phyloP scores from a whole-genome alignment of 2,113 vertebrate species.

The Hippopotamus amphibius region DNA sequence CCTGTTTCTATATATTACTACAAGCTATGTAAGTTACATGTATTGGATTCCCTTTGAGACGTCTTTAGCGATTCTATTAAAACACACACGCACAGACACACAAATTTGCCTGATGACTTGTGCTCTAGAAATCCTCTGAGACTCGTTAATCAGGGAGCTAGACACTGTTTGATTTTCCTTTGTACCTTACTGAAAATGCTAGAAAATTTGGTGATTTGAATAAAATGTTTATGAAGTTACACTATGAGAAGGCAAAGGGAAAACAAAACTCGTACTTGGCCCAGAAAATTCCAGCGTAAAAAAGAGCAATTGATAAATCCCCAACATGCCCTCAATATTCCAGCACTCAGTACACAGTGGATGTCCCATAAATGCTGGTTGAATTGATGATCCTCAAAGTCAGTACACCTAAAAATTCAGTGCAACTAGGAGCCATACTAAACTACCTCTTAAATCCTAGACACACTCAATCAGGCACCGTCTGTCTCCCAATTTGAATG shows the following conservation, averaged over 20 bases:
- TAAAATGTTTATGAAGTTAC: background rate
- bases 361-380: background rate
- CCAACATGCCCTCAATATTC: background rate
- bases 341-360: background rate
- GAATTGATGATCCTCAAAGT: background rate
- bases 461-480: slow-evolving; percentile 13
- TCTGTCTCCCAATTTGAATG: background rate
- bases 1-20: background rate
- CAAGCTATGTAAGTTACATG: background rate
- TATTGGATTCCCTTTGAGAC: background rate
- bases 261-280: background rate
- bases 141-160: background rate
- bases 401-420: background rate
- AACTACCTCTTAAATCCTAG: slow-evolving; percentile 7
- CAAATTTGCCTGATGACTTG: background rate
- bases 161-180: background rate
- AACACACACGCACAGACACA: background rate
- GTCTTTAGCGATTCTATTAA: slow-evolving; percentile 11
- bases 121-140: background rate
- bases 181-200: background rate
- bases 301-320: background rate
- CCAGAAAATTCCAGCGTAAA: background rate
- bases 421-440: background rate
- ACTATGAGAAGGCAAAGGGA: background rate
- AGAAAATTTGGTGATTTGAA: slow-evolving; percentile 34